Evolutionary conservation across 2,797 vertebrate genomes (phyloP).

Genomic region (Micropoecilia bifurca): DNA sequence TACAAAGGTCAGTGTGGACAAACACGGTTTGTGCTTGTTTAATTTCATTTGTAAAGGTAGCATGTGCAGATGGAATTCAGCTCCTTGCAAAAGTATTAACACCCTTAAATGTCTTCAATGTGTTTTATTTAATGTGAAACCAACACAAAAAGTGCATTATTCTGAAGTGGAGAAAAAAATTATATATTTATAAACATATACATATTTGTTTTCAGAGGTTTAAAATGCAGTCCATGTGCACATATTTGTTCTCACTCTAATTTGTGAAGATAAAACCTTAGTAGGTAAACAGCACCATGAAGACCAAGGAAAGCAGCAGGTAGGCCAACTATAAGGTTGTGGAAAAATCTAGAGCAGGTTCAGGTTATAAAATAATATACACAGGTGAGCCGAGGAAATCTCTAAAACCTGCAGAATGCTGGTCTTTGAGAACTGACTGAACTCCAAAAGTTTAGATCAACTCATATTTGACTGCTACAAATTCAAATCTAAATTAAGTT

Average conservation of each 20-base stretch:
- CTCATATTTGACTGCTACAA: neutral
- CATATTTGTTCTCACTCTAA: neutral
- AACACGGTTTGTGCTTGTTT: neutral
- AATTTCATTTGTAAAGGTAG: neutral
- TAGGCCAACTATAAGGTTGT: neutral
- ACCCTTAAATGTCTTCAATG: too few relatives aligned
- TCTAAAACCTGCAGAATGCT: too few relatives aligned
- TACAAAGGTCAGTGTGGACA: conserved; percentile 87
- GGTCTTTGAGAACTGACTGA: too few relatives aligned
- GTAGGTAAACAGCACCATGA: neutral
- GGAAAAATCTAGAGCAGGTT: neutral
- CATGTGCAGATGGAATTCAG: neutral
- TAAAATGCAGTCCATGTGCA: neutral
- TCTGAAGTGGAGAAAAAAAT: neutral
- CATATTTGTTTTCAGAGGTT: neutral
- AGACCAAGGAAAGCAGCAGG: neutral
- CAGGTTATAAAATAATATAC: neutral
- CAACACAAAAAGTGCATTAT: neutral
- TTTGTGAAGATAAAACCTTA: neutral
- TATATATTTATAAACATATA: too few relatives aligned
- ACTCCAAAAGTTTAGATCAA: neutral
- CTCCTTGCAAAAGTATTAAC: neutral
- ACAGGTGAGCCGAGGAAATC: too few relatives aligned
- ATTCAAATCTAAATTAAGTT: neutral
- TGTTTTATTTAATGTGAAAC: neutral